phyloP scores from a whole-genome alignment of 2,888 invertebrate genomes.

The Crocallis elinguaria region DNA sequence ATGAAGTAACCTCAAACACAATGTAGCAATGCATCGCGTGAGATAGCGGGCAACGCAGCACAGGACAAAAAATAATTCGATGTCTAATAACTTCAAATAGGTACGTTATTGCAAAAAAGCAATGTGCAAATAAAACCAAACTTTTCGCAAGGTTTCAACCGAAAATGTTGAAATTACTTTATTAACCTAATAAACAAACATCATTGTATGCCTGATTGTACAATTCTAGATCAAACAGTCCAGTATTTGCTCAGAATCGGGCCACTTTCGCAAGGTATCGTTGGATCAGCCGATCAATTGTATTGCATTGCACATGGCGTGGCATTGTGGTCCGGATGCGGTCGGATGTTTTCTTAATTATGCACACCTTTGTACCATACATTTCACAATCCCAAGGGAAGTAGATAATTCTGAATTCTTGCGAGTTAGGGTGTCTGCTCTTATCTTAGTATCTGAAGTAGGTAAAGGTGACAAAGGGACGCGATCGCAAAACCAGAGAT shows the following conservation, averaged over 20 bases:
- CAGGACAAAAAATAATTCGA: no score
- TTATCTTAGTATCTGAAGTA: no score
- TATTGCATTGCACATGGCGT: constrained; percentile 4
- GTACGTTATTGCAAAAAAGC: not conserved
- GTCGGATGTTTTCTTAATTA: constrained; percentile 16
- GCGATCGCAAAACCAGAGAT: no score
- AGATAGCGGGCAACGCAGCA: no score
- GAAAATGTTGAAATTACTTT: constrained; percentile 22
- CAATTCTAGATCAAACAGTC: constrained; percentile 4
- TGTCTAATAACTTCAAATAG: not conserved
- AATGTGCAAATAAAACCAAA: constrained; percentile 3
- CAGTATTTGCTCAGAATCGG: constrained; percentile 14
- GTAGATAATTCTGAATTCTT: no score
- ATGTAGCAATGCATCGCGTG: no score
- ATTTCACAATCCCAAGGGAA: constrained; percentile 4
- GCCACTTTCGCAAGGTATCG: constrained; percentile 18
- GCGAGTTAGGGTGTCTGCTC: no score
- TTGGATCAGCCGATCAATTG: constrained; percentile 13
- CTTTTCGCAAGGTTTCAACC: constrained; percentile 1
- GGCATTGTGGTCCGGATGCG: constrained; percentile 20
- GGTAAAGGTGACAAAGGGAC: no score
- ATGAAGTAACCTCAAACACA: no score
- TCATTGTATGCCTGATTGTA: constrained; percentile 20
- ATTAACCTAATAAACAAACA: constrained; percentile 17
- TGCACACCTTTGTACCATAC: constrained; percentile 11